Percentiles rank a stretch among this genome's conserved stretches.
Evolutionary conservation across 2,797 vertebrate species (phyloP).

Genomic region (Coregonus ussuriensis): DNA sequence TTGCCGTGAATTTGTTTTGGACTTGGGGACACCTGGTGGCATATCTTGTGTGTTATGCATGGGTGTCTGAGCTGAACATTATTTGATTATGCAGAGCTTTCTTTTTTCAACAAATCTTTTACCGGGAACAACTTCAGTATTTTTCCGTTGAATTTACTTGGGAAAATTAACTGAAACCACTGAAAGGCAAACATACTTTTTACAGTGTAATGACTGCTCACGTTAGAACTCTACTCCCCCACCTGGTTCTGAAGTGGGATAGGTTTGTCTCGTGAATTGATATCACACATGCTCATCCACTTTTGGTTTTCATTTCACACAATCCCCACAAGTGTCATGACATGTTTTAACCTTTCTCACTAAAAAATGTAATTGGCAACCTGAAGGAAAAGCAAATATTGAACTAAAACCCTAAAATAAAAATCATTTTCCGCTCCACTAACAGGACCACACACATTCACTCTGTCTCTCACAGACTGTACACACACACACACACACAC

Average conservation of each 20-base stretch:
- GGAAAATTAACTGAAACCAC: too few species aligned
- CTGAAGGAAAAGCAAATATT: conserved; percentile 73
- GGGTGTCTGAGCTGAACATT: too few species aligned
- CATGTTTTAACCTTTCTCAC: conserved; percentile 44
- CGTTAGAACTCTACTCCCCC: not conserved
- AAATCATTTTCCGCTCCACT: conserved; percentile 69
- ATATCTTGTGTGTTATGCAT: too few species aligned
- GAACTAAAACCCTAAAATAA: conserved; percentile 61
- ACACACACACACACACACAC: conserved; percentile 23
- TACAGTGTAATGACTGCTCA: too few species aligned
- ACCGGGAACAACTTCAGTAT: too few species aligned
- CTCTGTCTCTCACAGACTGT: conserved; percentile 23
- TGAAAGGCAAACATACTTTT: too few species aligned
- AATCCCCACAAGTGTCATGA: conserved; percentile 36
- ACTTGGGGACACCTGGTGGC: too few species aligned
- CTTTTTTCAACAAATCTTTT: too few species aligned
- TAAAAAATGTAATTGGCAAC: conserved; percentile 64
- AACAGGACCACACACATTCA: conserved; percentile 67
- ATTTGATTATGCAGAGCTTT: too few species aligned
- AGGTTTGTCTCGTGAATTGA: conserved; percentile 47
- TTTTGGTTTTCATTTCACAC: conserved; percentile 38
- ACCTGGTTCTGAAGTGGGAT: conserved; percentile 15
- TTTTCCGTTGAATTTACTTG: too few species aligned
- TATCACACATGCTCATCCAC: conserved; percentile 26
- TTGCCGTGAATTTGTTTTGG: too few species aligned